Evolutionary conservation across 1,140 invertebrate species (phyloP).

Genomic region (Drosophila parabipectinata): DNA sequence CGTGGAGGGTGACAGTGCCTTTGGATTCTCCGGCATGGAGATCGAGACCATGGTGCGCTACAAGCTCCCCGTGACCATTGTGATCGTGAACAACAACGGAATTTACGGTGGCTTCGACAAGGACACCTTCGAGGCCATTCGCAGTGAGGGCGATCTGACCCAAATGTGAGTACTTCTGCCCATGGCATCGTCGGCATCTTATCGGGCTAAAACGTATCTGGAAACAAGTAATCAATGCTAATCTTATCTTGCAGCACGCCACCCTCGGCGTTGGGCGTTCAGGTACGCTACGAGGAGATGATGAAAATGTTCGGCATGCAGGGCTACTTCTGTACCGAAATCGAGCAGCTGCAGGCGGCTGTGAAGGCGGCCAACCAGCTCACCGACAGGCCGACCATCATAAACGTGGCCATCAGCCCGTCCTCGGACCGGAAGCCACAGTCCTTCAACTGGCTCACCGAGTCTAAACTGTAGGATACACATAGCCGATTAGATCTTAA

Average conservation of each 20-base stretch:
- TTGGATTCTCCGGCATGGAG: constrained; percentile 99
- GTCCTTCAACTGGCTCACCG: constrained; percentile 95
- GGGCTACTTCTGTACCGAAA: constrained; percentile 92
- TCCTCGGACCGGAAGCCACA: constrained; percentile 95
- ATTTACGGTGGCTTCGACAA: constrained; percentile 94
- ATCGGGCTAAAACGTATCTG: constrained; percentile 32
- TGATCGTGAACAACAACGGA: constrained; percentile 98
- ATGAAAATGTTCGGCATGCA: constrained; percentile 92
- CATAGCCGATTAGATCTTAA: constrained; percentile 59
- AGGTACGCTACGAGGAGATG: constrained; percentile 95
- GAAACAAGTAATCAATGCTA: constrained; percentile 18
- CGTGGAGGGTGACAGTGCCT: constrained; percentile 97
- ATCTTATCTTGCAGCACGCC: constrained; percentile 88
- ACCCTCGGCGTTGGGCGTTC: constrained; percentile 90
- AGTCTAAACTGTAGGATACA: constrained; percentile 91
- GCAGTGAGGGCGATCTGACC: constrained; percentile 87
- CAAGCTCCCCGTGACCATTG: constrained; percentile 94
- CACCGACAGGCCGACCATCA: constrained; percentile 91
- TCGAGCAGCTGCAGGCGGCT: constrained; percentile 90
- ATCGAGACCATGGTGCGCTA: constrained; percentile 98
- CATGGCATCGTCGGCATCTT: not conserved
- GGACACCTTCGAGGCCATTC: constrained; percentile 89
- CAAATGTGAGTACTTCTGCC: constrained; percentile 85
- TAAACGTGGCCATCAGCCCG: constrained; percentile 96
- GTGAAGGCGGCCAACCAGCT: constrained; percentile 88